Evolutionary conservation across 2,888 invertebrate species (phyloP).

Genomic region (Brenthis ino): DNA sequence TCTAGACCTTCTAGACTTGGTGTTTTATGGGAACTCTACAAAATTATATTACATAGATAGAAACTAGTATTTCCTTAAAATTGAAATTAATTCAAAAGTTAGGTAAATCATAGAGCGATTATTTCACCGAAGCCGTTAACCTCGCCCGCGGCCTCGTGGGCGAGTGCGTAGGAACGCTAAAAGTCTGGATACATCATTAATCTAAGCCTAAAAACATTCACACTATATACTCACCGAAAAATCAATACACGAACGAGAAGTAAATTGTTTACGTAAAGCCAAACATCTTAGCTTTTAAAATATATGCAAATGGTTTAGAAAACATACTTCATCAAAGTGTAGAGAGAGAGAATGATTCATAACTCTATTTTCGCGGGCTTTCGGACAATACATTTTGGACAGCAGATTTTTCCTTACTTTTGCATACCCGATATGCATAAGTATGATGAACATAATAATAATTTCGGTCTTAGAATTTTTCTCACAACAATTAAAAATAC

Average conservation of each 20-base stretch:
- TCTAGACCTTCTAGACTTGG: too few relatives aligned
- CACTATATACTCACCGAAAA: constrained; percentile 29
- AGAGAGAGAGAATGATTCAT: too few relatives aligned
- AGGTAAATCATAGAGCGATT: constrained; percentile 21
- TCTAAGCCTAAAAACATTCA: constrained; percentile 46
- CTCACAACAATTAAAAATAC: too few relatives aligned
- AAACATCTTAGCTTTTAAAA: constrained; percentile 5
- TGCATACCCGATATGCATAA: too few relatives aligned
- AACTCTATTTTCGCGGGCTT: too few relatives aligned
- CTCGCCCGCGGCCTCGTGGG: constrained; percentile 50
- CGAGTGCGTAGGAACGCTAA: constrained; percentile 59
- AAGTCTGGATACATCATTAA: constrained; percentile 54
- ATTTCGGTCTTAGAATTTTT: too few relatives aligned
- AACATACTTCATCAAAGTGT: not conserved
- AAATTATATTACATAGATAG: not conserved
- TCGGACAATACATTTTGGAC: too few relatives aligned
- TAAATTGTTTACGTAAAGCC: constrained; percentile 14
- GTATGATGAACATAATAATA: too few relatives aligned
- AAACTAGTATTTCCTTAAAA: not conserved
- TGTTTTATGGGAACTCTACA: too few relatives aligned
- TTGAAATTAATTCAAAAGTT: constrained; percentile 10
- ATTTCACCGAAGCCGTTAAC: constrained; percentile 48
- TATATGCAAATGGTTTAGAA: not conserved
- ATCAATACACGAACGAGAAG: constrained; percentile 7
- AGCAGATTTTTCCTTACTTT: too few relatives aligned